Conservation (phyloP, 2,888 invertebrate genomes). For the Xylophagus ater region DNA sequence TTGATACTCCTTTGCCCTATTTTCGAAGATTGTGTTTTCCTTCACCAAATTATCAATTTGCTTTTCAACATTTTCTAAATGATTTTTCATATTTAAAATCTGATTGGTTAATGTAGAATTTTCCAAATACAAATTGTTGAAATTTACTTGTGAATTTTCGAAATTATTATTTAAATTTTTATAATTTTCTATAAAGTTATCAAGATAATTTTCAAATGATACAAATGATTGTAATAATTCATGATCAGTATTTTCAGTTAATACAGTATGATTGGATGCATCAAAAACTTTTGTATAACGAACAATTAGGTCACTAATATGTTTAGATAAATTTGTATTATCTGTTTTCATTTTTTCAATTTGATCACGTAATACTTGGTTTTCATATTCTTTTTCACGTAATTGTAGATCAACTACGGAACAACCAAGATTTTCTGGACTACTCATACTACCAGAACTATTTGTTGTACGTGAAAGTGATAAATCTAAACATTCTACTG, state of each 20-base stretch:
- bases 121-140: background rate
- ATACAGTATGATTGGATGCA: conserved; percentile 18
- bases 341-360: conserved; percentile 20
- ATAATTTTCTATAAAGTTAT: conserved; percentile 21
- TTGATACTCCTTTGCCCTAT: conserved; percentile 2
- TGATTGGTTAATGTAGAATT: too few relatives aligned
- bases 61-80: background rate
- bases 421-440: conserved; percentile 33
- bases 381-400: conserved; percentile 34
- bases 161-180: conserved; percentile 17
- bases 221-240: conserved; percentile 20
- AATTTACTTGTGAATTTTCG: background rate
- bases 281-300: conserved; percentile 19
- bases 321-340: conserved; percentile 21
- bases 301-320: conserved; percentile 19
- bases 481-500: conserved; percentile 28
- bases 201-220: conserved; percentile 24
- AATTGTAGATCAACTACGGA: conserved; percentile 35
- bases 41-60: background rate
- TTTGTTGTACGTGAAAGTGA: conserved; percentile 23
- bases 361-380: conserved; percentile 21
- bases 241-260: conserved; percentile 14
- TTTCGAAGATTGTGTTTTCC: background rate
- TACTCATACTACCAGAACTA: conserved; percentile 20
- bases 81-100: too few relatives aligned